Evolutionary conservation across 2,797 vertebrate genomes (phyloP), one percentile per base, ranked within the genome.

Genomic region (Pseudochromis fuscus): DNA sequence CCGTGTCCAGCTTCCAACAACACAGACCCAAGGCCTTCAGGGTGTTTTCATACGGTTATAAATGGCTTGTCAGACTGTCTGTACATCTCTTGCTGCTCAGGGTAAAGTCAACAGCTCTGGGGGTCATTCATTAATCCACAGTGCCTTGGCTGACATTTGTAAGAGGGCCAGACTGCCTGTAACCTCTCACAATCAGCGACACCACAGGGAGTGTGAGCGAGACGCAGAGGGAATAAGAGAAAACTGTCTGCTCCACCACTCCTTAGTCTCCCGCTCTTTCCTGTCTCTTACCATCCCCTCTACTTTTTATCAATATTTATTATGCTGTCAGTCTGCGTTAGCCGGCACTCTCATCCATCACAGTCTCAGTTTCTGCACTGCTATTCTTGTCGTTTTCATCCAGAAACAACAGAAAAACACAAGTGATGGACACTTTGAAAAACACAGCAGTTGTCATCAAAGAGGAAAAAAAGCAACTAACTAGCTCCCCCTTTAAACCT

Each of bases 51-150:
- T 79, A 76, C 18, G 65, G 63, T 90, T 90, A 91, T 88, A 87
- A 92, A 92, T 88, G 84, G 72, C 48, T 74, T 88, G 83, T 86
- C 87, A 79, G 64, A 67, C 65, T 44, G 82, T 84, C 77, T 79
- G 88, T 51, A 79, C 82, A 81, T 88, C 82, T 77, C 74, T 80
- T 42, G 65, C 80, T 57, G 64, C 58, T 87, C 90, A 90, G 85
- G 87, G 92, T 88, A 91, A 93, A 91, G 84, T 92, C 91, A 93
- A 92, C 90, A 92, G 49, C 72, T 77, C 74, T 72, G 37, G 70
- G 64, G 82, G 85, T 79, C 87, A 82, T 87, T 90, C 71, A 86
- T 91, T 91, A 91, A 90, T 89, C 84, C 87, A 72, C 74, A 68
- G 49, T 58, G 67, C 52, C 60, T 23, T 31, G 30, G 56, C 53